Base-by-base conservation (phyloP, 1,140 invertebrate genomes). In the Tigriopus japonicus region DNA sequence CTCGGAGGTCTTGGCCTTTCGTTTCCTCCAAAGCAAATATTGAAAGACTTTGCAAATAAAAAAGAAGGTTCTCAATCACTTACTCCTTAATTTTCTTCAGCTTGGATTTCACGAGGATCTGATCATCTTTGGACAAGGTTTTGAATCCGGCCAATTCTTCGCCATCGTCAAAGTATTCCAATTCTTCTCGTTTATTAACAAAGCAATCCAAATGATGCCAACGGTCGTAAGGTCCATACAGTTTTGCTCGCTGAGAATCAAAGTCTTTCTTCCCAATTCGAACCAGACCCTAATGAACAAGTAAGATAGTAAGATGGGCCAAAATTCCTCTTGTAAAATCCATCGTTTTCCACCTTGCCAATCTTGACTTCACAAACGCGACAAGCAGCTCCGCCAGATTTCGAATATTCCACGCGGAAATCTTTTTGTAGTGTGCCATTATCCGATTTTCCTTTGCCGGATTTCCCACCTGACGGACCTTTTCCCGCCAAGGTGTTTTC, bases 161-260 rank as follows among this genome's bases (percentile, higher is more conserved):
- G 0, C 81, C 87, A 52, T 72, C 71, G 35, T 78, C 83, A 69
- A 78, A 82, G 73, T 84, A 97, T 42, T 81, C 76, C 1, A 93
- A 68, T 55, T 87, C 81, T 62, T 78, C 73, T 52, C 86, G 72
- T n/a, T 82, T 69, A 66, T 87, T 79, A 9, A 78, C 80, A 76
- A 98, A 98, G 71, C 94, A 98, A 62, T 88, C 83, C 10, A 92
- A 72, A 74, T 98, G 93, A 72, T 94, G 81, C 91, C 91, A 96
- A n/a, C 42, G 52, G 28, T 72, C 69, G 42, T 69, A 65, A n/a
- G 76, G 74, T 5, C 88, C 88, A 74, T 81, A 91, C 69, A 80
- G 82, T 65, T 75, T 78, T 0, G 82, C 86, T 49, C 83, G 74
- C 64, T 87, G 83, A 63, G 81, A 84, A 56, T 90, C 84, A 74